Base-by-base conservation (phyloP, 2,797 vertebrate genomes). In the Hippoglossus hippoglossus region DNA sequence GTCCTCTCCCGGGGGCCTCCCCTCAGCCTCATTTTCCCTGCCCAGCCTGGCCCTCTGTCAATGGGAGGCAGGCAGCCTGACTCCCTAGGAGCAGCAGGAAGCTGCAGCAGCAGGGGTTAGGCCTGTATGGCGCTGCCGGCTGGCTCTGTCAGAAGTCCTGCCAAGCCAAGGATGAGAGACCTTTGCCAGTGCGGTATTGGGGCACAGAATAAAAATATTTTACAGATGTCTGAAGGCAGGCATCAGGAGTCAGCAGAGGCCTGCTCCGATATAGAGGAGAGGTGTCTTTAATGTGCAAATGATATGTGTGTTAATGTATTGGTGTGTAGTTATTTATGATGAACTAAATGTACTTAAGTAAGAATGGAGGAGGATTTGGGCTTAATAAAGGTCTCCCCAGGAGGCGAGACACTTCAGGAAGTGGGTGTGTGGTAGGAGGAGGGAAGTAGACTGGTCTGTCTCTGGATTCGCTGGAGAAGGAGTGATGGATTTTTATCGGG, bases 181-280 rank as follows among this genome's bases (percentile, higher is more conserved):
- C 92, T 93, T 92, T 93, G 92, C 92, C 92, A 92, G 88, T 89
- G 89, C 81, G 86, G 91, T 90, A 91, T 83, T 89, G 89, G 90
- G 86, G 91, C 93, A 88, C 79, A 55, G 87, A 92, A 93, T 88
- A 92, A 91, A 93, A 94, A 93, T 94, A 91, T 93, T 93, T 94
- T 93, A 90, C 94, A 94, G 91, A 92, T 94, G 91, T 94, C 87
- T 92, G 87, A 93, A 93, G 87, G 87, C 87, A 90, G 89, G 75
- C 84, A 71, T 74, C 63, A 50, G 76, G 85, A 92, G 86, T 80
- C 85, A 73, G 84, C 59, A 70, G 67, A 64, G 54, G 73, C 71
- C 66, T 73, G 54, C 79, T 78, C 53, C 0, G 62, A 55, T 62
- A 61, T 44, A 63, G 44, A 73, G 69, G 64, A 70, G 57, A 69